These are phyloP conservation scores for Arenaria interpres DNA, from an alignment of 2,113 vertebrate species.

Conservation along the genomic window DNA sequence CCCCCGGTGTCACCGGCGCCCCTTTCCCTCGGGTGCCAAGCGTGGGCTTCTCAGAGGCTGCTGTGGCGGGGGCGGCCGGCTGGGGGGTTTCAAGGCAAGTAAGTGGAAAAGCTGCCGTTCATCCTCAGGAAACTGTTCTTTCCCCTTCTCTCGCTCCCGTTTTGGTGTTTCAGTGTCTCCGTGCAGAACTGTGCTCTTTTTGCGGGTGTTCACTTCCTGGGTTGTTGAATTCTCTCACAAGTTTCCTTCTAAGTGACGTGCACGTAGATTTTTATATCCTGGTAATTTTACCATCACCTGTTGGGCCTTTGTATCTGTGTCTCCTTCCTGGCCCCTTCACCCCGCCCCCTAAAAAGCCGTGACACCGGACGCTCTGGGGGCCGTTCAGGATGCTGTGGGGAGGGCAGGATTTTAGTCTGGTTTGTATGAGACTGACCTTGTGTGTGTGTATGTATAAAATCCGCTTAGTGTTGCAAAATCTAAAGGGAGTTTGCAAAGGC, in stretches of 20 bases:
- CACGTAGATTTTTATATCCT: rapidly evolving
- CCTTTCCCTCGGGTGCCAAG: no score
- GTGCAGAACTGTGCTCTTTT: rapidly evolving
- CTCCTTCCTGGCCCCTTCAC: rapidly evolving
- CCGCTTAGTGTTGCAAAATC: background rate
- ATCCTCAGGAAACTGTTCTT: rapidly evolving
- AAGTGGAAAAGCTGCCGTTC: rapidly evolving
- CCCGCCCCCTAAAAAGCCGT: background rate
- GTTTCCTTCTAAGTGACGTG: rapidly evolving
- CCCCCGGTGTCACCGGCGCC: no score
- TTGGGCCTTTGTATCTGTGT: background rate
- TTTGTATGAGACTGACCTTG: rapidly evolving
- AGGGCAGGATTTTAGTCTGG: rapidly evolving
- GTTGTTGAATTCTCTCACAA: no score
- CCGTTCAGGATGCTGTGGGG: background rate
- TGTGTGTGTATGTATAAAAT: rapidly evolving
- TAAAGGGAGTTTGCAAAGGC: background rate
- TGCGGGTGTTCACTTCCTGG: rapidly evolving
- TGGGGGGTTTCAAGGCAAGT: background rate
- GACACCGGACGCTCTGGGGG: rapidly evolving
- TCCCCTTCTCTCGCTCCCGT: rapidly evolving
- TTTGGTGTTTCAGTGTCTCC: rapidly evolving
- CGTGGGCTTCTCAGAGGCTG: background rate
- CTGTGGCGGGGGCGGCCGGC: background rate
- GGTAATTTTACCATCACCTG: rapidly evolving